phyloP scores from a whole-genome alignment of 2,113 vertebrate species.

The Oryzias woworae region DNA sequence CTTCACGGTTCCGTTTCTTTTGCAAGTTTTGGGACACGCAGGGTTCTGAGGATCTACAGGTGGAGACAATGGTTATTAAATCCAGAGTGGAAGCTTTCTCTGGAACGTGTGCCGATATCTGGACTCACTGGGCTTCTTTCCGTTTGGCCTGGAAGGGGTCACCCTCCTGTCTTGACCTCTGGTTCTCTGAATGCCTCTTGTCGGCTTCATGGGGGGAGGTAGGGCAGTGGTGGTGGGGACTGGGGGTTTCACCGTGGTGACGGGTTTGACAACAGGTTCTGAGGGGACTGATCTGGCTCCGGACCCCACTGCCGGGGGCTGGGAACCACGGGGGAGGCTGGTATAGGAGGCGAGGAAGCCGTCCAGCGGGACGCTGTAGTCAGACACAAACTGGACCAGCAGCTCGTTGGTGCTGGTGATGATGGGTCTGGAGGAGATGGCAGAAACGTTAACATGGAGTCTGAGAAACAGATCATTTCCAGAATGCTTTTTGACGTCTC shows the following conservation, averaged over 20 bases:
- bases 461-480: not conserved
- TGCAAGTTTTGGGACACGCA: conserved; percentile 77
- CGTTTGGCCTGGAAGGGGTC: conserved; percentile 19
- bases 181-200: conserved; percentile 3
- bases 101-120: not conserved
- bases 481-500: conserved; percentile 17
- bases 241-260: conserved; percentile 18
- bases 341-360: conserved; percentile 85
- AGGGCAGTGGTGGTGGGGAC: conserved; percentile 24
- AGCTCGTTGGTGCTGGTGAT: conserved; percentile 80
- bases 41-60: conserved; percentile 61
- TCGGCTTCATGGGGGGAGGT: conserved; percentile 37
- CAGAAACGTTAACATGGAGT: conserved; percentile 27
- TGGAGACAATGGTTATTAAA: not conserved
- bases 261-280: conserved; percentile 36
- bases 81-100: not conserved
- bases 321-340: conserved; percentile 55
- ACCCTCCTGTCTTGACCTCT: conserved; percentile 16
- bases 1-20: conserved; percentile 79
- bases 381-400: conserved; percentile 90
- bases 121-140: conserved; percentile 54
- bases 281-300: conserved; percentile 5
- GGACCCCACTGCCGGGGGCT: conserved; percentile 16
- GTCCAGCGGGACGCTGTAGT: conserved; percentile 87
- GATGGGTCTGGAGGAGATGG: conserved; percentile 67